phyloP scores from a whole-genome alignment of 2,113 vertebrate genomes.

The Seriola rivoliana region DNA sequence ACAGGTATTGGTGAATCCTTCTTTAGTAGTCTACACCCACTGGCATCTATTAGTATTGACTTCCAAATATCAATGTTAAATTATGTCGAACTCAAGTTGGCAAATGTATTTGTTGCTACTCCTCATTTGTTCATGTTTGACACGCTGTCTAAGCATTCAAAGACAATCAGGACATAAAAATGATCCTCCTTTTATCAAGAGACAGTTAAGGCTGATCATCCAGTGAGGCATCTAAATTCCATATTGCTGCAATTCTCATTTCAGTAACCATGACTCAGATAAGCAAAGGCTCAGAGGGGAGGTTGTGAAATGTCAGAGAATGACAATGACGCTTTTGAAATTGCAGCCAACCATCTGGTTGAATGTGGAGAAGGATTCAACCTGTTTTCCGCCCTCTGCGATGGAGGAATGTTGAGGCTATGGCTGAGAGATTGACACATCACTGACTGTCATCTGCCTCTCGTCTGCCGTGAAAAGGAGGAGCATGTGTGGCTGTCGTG shows the following conservation, averaged over 20 bases:
- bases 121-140: slow-evolving; percentile 51
- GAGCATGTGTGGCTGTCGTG: slow-evolving; percentile 27
- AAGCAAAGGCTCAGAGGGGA: slow-evolving; percentile 55
- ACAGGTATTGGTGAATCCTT: slow-evolving; percentile 1
- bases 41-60: slow-evolving; percentile 7
- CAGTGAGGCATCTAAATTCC: slow-evolving; percentile 58
- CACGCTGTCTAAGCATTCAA: slow-evolving; percentile 33
- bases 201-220: slow-evolving; percentile 57
- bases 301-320: slow-evolving; percentile 69
- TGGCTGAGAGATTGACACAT: slow-evolving; percentile 52
- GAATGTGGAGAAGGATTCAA: slow-evolving; percentile 51
- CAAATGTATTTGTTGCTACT: slow-evolving; percentile 26
- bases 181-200: slow-evolving; percentile 22
- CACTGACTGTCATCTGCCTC: slow-evolving; percentile 44
- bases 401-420: background rate
- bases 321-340: slow-evolving; percentile 74
- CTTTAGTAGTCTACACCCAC: background rate
- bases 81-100: slow-evolving; percentile 36
- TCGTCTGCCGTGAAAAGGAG: slow-evolving; percentile 38
- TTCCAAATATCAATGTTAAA: slow-evolving; percentile 33
- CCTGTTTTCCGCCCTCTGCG: slow-evolving; percentile 25
- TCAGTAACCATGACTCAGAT: slow-evolving; percentile 64
- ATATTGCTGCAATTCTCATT: slow-evolving; percentile 57
- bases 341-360: slow-evolving; percentile 64
- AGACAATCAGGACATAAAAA: slow-evolving; percentile 47